These are phyloP conservation scores for Cepaea hortensis DNA, from an alignment of 2,888 invertebrate species.

Conservation along the genomic window DNA sequence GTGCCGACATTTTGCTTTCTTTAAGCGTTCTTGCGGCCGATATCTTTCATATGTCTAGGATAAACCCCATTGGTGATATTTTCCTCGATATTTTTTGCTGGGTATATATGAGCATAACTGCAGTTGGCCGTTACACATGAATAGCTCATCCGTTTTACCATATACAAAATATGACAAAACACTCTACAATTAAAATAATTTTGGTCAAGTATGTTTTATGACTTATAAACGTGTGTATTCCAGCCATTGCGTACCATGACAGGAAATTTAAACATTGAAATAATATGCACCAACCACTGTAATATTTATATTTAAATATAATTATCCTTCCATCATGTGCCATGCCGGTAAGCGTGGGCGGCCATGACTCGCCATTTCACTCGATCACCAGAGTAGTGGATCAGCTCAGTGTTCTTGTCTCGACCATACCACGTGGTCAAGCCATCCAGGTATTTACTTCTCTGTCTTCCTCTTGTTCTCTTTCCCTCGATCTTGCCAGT, in stretches of 20 bases:
- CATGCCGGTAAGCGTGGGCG: too few species aligned
- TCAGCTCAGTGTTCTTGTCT: too few species aligned
- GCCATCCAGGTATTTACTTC: too few species aligned
- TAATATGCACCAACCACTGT: background rate
- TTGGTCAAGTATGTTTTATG: background rate
- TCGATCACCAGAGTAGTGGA: too few species aligned
- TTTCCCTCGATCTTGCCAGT: too few species aligned
- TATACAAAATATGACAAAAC: background rate
- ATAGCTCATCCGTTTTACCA: slow-evolving; percentile 3
- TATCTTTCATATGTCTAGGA: background rate
- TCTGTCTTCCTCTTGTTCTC: too few species aligned
- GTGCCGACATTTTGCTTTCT: background rate
- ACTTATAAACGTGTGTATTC: background rate
- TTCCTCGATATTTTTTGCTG: background rate
- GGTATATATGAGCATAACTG: background rate
- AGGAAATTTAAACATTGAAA: background rate
- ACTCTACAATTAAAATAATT: background rate
- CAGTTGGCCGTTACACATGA: slow-evolving; percentile 2
- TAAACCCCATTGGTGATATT: background rate
- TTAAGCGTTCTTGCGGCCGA: background rate
- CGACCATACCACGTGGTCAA: too few species aligned
- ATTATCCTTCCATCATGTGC: background rate
- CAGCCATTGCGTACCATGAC: background rate
- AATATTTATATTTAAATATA: background rate
- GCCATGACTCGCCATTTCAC: too few species aligned